Base-by-base conservation (phyloP, 1,140 invertebrate genomes). In the Propsilocerus akamusi region DNA sequence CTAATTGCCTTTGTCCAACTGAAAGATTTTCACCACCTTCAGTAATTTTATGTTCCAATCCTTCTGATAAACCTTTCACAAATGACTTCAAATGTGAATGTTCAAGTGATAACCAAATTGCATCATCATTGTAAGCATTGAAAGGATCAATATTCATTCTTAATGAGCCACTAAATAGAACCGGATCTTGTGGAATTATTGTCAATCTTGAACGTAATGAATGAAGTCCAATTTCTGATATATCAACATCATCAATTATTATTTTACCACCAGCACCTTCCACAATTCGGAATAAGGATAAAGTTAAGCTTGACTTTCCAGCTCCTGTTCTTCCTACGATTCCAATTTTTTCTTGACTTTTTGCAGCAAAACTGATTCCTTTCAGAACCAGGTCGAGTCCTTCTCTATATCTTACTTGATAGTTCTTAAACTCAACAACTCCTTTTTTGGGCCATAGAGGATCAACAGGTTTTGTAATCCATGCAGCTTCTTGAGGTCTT, bases 111-210 rank as follows among this genome's bases (percentile, higher is more conserved):
- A 37, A 48, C 71, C 70, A 73, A 6, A 73, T 46, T 11, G 69
- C 58, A 4, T 68, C 63, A 58, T 76, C 74, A 20, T 61, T 57
- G 55, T 67, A 66, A 17, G 56, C 51, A 25, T 66, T 60, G 54
- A 74, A 73, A 0, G 75, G 75, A 57, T 77, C 74, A 25, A 76
- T 57, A 55, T 76, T 64, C 58, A 57, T 73, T 26, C 78, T 57
- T 11, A 81, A 50, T 2, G 69, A 72, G 25, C 76, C 77, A 14
- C 70, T 72, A 58, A 81, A 81, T 3, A 83, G 57, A 10, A 83
- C 72, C 0, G 81, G 79, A 55, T 73, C 77, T 58, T 83, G 81
- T 2, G 81, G 80, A 50, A 83, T 81, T 14, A 83, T 80, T 0
- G 79, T 77, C 37, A 83, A 68, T 30, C 68, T 66, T 22, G 66